phyloP scores from a whole-genome alignment of 2,113 vertebrate genomes.

The Chloebia gouldiae region DNA sequence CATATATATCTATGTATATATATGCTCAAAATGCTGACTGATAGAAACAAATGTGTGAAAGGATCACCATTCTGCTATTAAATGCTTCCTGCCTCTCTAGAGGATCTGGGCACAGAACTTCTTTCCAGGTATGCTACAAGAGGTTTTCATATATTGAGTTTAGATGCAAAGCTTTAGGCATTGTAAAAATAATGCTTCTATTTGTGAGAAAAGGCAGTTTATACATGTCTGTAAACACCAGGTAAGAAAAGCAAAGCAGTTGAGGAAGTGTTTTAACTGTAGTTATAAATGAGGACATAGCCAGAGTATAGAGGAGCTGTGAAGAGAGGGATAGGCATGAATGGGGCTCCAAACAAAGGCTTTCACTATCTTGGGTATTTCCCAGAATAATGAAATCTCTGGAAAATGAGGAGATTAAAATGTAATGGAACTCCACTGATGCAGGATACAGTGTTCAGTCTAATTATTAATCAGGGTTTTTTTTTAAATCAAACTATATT shows the following conservation, averaged over 20 bases:
- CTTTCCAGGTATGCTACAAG: not conserved
- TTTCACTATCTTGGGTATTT: not conserved
- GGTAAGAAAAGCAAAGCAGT: not conserved
- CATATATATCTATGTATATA: accelerated
- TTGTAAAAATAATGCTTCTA: not conserved
- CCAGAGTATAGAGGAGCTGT: not conserved
- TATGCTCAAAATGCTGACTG: not conserved
- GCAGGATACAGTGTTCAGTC: not conserved
- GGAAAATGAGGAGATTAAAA: not conserved
- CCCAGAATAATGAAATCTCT: not conserved
- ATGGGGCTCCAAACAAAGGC: not conserved
- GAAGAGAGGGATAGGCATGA: not conserved
- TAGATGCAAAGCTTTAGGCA: not conserved
- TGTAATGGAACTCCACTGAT: not conserved
- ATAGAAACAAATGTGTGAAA: not conserved
- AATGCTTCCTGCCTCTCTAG: not conserved
- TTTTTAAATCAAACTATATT: not conserved
- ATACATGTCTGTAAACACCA: not conserved
- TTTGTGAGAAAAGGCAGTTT: not conserved
- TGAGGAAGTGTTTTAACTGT: not conserved
- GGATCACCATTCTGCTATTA: not conserved
- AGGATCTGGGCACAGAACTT: not conserved
- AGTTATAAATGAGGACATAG: not conserved
- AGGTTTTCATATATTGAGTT: not conserved
- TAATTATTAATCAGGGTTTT: not conserved